Conservation (phyloP, 2,888 invertebrate genomes). For the Ganaspis brasiliensis region DNA sequence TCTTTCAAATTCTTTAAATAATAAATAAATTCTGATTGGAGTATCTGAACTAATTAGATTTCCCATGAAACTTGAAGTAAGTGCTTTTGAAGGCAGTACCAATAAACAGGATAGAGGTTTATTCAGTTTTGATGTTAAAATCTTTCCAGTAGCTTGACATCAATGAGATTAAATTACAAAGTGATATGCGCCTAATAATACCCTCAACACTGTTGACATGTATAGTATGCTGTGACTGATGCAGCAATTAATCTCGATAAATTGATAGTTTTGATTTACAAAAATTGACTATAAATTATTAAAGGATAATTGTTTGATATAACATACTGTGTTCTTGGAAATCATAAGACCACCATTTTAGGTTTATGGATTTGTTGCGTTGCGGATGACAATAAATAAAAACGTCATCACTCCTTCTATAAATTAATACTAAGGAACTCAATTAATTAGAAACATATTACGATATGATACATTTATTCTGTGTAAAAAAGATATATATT, state of each 20-base stretch:
- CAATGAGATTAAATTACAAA: not conserved
- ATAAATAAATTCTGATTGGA: not conserved
- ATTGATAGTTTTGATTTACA: not conserved
- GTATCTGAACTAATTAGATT: not conserved
- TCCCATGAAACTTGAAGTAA: not conserved
- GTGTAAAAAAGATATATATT: no score
- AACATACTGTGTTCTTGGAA: no score
- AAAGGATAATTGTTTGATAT: no score
- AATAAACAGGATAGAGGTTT: not conserved
- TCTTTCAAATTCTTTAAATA: not conserved
- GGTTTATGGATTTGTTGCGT: no score
- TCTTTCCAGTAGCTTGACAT: not conserved
- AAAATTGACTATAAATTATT: not conserved
- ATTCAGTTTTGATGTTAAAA: not conserved
- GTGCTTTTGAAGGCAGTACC: not conserved
- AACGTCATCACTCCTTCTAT: no score
- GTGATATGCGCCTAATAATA: not conserved
- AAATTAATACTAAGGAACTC: no score
- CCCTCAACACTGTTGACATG: not conserved
- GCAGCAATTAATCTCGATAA: not conserved
- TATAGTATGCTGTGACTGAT: not conserved
- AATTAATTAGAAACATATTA: no score
- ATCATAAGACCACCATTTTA: no score
- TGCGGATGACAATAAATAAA: no score
- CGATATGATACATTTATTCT: no score